These are phyloP conservation scores for Halcyon senegalensis DNA, from an alignment of 2,113 vertebrate species.

Conservation along the genomic window DNA sequence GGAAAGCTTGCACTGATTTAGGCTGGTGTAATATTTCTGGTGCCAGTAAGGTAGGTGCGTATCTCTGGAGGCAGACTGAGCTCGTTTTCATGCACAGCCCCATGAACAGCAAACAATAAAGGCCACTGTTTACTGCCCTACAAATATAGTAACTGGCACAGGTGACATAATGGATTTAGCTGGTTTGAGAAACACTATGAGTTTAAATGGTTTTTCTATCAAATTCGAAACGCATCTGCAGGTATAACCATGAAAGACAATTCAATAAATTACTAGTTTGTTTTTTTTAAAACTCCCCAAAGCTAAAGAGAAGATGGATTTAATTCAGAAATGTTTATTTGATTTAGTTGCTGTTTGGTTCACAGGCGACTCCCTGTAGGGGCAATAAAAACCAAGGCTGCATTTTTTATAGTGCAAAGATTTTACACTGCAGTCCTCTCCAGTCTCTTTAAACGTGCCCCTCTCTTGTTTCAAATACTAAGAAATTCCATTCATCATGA, in stretches of 20 bases:
- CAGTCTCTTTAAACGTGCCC: constrained; percentile 29
- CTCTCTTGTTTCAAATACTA: constrained; percentile 49
- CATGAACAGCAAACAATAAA: constrained; percentile 41
- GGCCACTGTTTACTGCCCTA: constrained; percentile 51
- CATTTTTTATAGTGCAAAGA: constrained; percentile 54
- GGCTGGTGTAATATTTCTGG: constrained; percentile 42
- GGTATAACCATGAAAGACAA: constrained; percentile 16
- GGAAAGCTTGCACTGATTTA: constrained; percentile 38
- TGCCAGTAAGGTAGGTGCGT: constrained; percentile 39
- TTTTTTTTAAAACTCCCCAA: not conserved
- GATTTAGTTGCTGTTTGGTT: constrained; percentile 60
- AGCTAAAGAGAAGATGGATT: constrained; percentile 52
- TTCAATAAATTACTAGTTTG: not conserved
- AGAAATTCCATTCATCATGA: constrained; percentile 59
- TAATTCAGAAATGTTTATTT: constrained; percentile 65
- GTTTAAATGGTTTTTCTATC: constrained; percentile 49
- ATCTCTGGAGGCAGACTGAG: constrained; percentile 44
- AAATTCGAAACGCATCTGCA: constrained; percentile 51
- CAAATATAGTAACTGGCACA: constrained; percentile 43
- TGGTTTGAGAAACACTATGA: constrained; percentile 23
- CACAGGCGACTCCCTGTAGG: constrained; percentile 33
- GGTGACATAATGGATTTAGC: constrained; percentile 45
- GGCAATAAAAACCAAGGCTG: constrained; percentile 55
- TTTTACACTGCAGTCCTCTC: constrained; percentile 40
- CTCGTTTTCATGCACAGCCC: not conserved